These are phyloP conservation scores for Calameuta filiformis DNA, from an alignment of 2,888 invertebrate genomes.

Conservation along the genomic window DNA sequence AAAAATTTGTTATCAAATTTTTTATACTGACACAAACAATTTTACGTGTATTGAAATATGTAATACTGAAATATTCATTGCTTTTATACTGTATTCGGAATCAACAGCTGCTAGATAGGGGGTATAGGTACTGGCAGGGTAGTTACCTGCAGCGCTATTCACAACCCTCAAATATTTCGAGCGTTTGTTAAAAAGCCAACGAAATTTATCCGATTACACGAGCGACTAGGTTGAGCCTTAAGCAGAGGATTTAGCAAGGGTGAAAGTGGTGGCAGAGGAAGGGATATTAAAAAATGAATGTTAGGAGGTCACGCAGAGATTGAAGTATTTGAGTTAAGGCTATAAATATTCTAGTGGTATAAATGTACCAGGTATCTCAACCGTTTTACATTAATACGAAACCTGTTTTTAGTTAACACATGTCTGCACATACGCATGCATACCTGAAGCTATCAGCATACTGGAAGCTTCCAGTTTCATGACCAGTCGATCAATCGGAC, in stretches of 20 bases:
- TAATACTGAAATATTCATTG: not conserved
- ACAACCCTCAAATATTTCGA: not conserved
- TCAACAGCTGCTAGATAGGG: not conserved
- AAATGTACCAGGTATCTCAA: not conserved
- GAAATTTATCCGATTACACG: not conserved
- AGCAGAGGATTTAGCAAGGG: not conserved
- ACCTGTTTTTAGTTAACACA: not conserved
- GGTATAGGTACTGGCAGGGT: not conserved
- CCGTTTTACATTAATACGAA: not conserved
- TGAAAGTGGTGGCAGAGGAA: not conserved
- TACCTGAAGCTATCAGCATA: not conserved
- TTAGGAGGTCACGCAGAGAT: not conserved
- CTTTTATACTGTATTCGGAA: not conserved
- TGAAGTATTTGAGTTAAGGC: not conserved
- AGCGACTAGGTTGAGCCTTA: not conserved
- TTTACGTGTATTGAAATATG: not conserved
- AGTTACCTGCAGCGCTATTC: not conserved
- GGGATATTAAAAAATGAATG: not conserved
- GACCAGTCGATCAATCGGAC: conserved; percentile 25
- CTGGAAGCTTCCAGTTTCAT: conserved; percentile 1
- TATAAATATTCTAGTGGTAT: not conserved
- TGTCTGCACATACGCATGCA: not conserved
- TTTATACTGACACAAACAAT: not conserved
- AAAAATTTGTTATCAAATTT: not conserved
- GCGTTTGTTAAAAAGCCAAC: not conserved